These are phyloP conservation scores for Ptyas mucosa DNA, from an alignment of 2,113 vertebrate species.

Conservation along the genomic window DNA sequence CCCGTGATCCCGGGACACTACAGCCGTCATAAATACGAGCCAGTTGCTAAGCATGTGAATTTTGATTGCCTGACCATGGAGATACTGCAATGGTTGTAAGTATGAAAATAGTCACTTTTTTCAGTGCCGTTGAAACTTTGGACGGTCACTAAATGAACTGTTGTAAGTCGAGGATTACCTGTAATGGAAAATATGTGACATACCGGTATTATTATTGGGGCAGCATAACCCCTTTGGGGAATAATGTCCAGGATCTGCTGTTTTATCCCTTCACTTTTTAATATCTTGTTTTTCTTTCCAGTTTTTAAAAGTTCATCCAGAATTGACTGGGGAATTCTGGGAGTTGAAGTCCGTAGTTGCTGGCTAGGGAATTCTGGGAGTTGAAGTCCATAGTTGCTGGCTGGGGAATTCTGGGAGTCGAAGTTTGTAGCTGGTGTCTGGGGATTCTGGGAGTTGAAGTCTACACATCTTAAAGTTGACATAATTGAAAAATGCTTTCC, in stretches of 20 bases:
- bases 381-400: too few relatives aligned
- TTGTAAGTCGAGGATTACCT: not conserved
- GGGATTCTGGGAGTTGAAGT: not conserved
- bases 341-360: not conserved
- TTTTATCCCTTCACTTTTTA: not conserved
- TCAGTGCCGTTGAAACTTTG: not conserved
- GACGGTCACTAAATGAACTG: not conserved
- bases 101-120: not conserved
- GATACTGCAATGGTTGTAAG: not conserved
- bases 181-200: not conserved
- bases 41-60: not conserved
- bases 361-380: not conserved
- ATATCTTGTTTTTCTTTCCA: not conserved
- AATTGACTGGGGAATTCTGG: not conserved
- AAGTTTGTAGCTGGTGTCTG: rapidly evolving
- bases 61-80: not conserved
- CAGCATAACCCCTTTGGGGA: not conserved
- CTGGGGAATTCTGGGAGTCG: too few relatives aligned
- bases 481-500: not conserved
- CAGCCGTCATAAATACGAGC: not conserved
- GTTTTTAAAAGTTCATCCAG: not conserved
- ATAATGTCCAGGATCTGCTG: not conserved
- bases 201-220: not conserved
- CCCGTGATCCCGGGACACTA: not conserved
- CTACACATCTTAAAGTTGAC: not conserved